Evolutionary conservation across 1,140 invertebrate genomes (phyloP).

Genomic region (Drosophila carrolli): DNA sequence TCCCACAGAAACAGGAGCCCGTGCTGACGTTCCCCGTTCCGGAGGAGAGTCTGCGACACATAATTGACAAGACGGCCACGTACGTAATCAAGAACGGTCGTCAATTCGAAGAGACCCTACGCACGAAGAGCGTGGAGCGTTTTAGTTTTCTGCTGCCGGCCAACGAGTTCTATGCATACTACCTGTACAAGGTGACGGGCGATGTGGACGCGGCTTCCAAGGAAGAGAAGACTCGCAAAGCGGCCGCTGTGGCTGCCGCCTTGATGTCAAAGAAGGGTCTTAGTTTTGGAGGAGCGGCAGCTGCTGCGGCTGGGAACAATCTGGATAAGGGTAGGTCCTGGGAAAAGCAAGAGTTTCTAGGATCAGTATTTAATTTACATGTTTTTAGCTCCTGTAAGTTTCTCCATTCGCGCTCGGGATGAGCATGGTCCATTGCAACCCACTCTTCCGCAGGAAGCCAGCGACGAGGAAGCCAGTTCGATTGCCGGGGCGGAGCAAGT

Average conservation of each 20-base stretch:
- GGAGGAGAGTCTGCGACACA: slow-evolving; percentile 91
- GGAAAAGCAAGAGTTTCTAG: not conserved
- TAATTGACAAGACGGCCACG: slow-evolving; percentile 98
- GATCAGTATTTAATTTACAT: not conserved
- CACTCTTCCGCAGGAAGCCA: slow-evolving; percentile 90
- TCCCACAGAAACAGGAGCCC: slow-evolving; percentile 35
- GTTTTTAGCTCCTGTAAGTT: slow-evolving; percentile 89
- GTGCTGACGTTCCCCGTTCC: slow-evolving; percentile 87
- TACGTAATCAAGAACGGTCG: slow-evolving; percentile 97
- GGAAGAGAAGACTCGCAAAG: slow-evolving; percentile 74
- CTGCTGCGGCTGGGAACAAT: slow-evolving; percentile 11
- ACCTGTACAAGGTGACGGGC: slow-evolving; percentile 87
- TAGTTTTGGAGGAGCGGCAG: slow-evolving; percentile 32
- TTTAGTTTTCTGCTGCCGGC: slow-evolving; percentile 92
- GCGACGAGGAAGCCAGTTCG: slow-evolving; percentile 86
- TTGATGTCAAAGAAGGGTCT: slow-evolving; percentile 77
- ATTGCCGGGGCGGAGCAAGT: slow-evolving; percentile 65
- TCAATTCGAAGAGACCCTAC: slow-evolving; percentile 95
- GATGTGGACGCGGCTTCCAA: slow-evolving; percentile 79
- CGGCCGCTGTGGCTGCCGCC: slow-evolving; percentile 66
- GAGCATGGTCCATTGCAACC: slow-evolving; percentile 89
- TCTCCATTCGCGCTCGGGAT: slow-evolving; percentile 93
- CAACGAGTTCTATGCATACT: slow-evolving; percentile 92
- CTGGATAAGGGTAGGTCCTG: slow-evolving; percentile 32
- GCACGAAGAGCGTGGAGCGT: slow-evolving; percentile 93